These are phyloP conservation scores for Benthosema pterotum DNA, from an alignment of 2,797 vertebrate genomes.

Conservation along the genomic window DNA sequence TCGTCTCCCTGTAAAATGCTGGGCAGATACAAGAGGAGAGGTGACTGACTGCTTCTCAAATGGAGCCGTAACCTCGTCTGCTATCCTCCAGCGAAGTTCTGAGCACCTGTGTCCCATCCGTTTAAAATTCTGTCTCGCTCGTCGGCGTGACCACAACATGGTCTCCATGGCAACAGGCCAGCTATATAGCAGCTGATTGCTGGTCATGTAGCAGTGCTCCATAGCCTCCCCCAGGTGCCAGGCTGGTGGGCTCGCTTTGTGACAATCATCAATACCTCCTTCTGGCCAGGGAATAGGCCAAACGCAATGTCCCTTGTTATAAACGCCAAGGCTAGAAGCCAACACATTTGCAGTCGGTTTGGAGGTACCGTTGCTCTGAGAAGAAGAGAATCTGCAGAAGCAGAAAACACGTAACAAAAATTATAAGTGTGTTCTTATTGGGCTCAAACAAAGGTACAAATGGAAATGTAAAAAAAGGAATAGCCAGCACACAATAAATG, in stretches of 20 bases:
- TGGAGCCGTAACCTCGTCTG: slow-evolving; percentile 13
- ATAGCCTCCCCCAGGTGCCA: slow-evolving; percentile 22
- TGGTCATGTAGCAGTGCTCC: slow-evolving; percentile 47
- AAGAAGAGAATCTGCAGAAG: no score
- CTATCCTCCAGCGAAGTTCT: slow-evolving; percentile 34
- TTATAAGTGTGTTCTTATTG: no score
- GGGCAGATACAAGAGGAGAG: slow-evolving; percentile 32
- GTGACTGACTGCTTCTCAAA: slow-evolving; percentile 42
- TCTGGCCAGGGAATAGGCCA: slow-evolving; percentile 22
- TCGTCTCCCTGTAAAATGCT: slow-evolving; percentile 15
- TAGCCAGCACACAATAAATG: no score
- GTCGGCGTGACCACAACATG: slow-evolving; percentile 73
- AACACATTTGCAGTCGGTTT: no score
- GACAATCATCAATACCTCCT: slow-evolving; percentile 36
- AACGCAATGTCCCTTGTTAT: neutral
- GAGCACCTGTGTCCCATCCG: slow-evolving; percentile 25
- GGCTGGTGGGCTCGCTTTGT: slow-evolving; percentile 25
- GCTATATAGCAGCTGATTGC: slow-evolving; percentile 44
- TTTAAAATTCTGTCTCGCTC: slow-evolving; percentile 47
- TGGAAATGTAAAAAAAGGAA: no score
- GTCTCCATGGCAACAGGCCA: slow-evolving; percentile 71
- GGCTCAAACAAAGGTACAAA: no score
- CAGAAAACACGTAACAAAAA: no score
- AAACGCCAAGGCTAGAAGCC: neutral
- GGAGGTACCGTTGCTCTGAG: no score